These are phyloP conservation scores for Caenorhabditis inopinata DNA, from an alignment of 1,140 invertebrate species.

Conservation along the genomic window DNA sequence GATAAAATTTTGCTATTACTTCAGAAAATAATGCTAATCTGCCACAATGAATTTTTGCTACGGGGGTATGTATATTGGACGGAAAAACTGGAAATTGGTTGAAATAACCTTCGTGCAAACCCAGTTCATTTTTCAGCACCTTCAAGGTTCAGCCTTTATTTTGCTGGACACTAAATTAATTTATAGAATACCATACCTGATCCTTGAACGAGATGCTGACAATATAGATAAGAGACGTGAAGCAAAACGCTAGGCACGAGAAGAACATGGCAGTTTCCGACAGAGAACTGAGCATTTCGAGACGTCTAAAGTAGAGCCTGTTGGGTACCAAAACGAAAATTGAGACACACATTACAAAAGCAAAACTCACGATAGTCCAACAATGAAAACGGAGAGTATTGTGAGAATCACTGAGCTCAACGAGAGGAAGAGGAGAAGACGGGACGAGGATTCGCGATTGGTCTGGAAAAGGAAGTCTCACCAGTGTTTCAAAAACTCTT, in stretches of 20 bases:
- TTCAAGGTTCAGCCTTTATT: too few species aligned
- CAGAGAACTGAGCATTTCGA: slow-evolving; percentile 34
- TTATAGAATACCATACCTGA: slow-evolving; percentile 22
- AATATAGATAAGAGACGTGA: slow-evolving; percentile 44
- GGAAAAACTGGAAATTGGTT: too few species aligned
- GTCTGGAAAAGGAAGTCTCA: too few species aligned
- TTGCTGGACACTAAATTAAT: not conserved
- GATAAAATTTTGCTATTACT: too few species aligned
- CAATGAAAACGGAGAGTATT: slow-evolving; percentile 39
- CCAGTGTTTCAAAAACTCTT: too few species aligned
- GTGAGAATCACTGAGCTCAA: slow-evolving; percentile 42
- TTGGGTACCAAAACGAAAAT: not conserved
- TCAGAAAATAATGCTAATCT: too few species aligned
- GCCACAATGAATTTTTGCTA: too few species aligned
- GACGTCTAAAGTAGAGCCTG: slow-evolving; percentile 36
- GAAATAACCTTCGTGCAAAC: too few species aligned
- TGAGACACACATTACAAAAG: not conserved
- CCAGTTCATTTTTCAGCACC: not conserved
- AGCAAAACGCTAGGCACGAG: slow-evolving; percentile 42
- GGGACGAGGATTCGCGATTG: slow-evolving; percentile 44
- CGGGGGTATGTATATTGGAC: too few species aligned
- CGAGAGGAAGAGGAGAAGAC: slow-evolving; percentile 44
- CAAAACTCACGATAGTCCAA: not conserved
- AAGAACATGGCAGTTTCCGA: slow-evolving; percentile 45
- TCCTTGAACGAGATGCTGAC: slow-evolving; percentile 45